Base-by-base conservation (phyloP, 2,888 invertebrate genomes). In the Ophioninae sp. region DNA sequence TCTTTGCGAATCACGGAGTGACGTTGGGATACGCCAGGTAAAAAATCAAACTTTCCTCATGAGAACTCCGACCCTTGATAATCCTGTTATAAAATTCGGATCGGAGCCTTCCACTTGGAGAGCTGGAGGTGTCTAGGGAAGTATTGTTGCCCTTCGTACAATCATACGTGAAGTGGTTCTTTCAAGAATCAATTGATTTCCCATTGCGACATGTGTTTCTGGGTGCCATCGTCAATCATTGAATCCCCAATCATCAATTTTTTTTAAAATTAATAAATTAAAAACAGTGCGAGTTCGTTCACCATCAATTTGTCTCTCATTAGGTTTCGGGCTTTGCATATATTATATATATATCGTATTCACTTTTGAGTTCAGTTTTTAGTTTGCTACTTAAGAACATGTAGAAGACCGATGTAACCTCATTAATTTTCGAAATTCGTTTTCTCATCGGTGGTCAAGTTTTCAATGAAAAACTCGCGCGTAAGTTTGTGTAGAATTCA, bases 41-140 rank as follows among this genome's bases (percentile, higher is more conserved):
- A 51, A 76, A 30, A 77, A 73, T 67, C 73, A 61, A 77, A 73
- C 65, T 68, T 73, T 39, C 44, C 37, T 79, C 58, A 69, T 63
- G 44, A 73, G 73, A 61, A 41, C 30, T 69, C 64, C 58, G 58
- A 23, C 56, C 74, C 68, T 73, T 56, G 64, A 64, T 75, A 51
- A 71, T 81, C 63, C 30, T 76, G 56, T 79, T 79, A 73, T 59
- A 39, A 79, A 79, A 79, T 79, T 79, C 72, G 59, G 59, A 65
- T 72, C 65, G 73, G 67, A 37, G 79, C 69, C 22, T 64, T 56
- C 56, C 30, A 30, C 67, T 30, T 30, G 30, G 3, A 30, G 2
- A 30, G 30, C 1, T 30, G 30, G 30, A 30, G 30, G 1, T 30
- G 51, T 10, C 30, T 22, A 10, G 44, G 13, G 30, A 41, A 58